phyloP scores from a whole-genome alignment of 2,113 vertebrate genomes.

The Coracopsis vasa region DNA sequence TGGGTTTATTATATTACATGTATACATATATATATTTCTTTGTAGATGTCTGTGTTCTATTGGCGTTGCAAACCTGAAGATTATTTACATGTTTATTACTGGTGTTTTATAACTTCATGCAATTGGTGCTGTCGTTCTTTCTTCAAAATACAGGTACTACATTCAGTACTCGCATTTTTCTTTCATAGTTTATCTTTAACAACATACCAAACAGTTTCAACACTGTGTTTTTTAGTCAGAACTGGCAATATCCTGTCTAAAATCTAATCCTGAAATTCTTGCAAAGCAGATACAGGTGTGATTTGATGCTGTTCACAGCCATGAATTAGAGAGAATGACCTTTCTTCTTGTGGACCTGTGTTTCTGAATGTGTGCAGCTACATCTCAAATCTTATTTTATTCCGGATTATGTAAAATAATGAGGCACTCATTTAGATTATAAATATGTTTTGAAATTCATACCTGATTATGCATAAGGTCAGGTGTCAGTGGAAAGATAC shows the following conservation, averaged over 20 bases:
- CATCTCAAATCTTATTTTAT: neutral
- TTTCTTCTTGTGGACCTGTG: neutral
- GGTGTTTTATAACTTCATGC: conserved; percentile 72
- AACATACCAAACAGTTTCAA: neutral
- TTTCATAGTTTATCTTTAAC: conserved; percentile 4
- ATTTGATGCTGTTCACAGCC: neutral
- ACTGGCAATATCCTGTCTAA: neutral
- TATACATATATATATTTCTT: conserved; percentile 50
- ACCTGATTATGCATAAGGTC: neutral
- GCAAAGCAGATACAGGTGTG: neutral
- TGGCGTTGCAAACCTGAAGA: neutral
- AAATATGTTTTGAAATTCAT: neutral
- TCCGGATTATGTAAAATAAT: neutral
- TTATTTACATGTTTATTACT: conserved; percentile 68
- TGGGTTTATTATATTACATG: conserved; percentile 22
- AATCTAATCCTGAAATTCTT: neutral
- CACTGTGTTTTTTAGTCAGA: neutral
- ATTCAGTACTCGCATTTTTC: conserved; percentile 25
- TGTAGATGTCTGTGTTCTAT: conserved; percentile 56
- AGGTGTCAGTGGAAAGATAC: conserved; percentile 12
- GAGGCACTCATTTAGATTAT: neutral
- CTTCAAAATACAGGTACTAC: conserved; percentile 68
- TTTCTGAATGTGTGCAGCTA: neutral
- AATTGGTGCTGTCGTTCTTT: conserved; percentile 76
- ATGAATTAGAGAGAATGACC: neutral